These are phyloP conservation scores for Thera obeliscata DNA, from an alignment of 2,888 invertebrate genomes.

Conservation along the genomic window DNA sequence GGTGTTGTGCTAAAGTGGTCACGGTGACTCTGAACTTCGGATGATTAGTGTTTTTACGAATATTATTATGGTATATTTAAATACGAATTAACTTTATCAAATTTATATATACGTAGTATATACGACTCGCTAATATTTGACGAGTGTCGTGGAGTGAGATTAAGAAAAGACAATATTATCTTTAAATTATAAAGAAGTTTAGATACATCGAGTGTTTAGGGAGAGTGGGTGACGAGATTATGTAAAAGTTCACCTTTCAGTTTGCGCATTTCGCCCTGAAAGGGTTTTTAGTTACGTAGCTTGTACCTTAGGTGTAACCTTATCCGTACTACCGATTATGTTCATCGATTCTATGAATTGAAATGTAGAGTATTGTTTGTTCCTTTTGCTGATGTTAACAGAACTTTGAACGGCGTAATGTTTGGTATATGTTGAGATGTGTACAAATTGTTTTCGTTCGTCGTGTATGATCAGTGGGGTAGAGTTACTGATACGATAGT, in stretches of 20 bases:
- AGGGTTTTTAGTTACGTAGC: constrained; percentile 40
- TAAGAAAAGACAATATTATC: constrained; percentile 83
- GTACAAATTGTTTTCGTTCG: constrained; percentile 58
- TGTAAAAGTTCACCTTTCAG: constrained; percentile 30
- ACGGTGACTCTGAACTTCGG: constrained; percentile 51
- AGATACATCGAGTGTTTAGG: constrained; percentile 66
- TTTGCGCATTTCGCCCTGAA: constrained; percentile 40
- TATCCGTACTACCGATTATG: constrained; percentile 32
- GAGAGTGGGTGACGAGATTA: constrained; percentile 46
- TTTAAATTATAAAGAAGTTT: constrained; percentile 70
- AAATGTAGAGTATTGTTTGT: constrained; percentile 46
- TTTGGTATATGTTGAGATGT: constrained; percentile 54
- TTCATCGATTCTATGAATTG: constrained; percentile 46
- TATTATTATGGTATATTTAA: constrained; percentile 72
- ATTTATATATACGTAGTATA: constrained; percentile 82
- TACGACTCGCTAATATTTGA: constrained; percentile 78
- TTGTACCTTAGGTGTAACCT: constrained; percentile 30
- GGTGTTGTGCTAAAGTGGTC: constrained; percentile 34
- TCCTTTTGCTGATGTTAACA: constrained; percentile 52
- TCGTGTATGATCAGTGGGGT: constrained; percentile 54
- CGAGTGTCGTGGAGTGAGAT: constrained; percentile 83
- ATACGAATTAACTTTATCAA: constrained; percentile 84
- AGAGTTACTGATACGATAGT: constrained; percentile 52
- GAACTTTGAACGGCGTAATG: constrained; percentile 47
- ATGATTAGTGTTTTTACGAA: constrained; percentile 75